These are phyloP conservation scores for Drosophila barbarae DNA, from an alignment of 2,888 invertebrate genomes.

Conservation along the genomic window DNA sequence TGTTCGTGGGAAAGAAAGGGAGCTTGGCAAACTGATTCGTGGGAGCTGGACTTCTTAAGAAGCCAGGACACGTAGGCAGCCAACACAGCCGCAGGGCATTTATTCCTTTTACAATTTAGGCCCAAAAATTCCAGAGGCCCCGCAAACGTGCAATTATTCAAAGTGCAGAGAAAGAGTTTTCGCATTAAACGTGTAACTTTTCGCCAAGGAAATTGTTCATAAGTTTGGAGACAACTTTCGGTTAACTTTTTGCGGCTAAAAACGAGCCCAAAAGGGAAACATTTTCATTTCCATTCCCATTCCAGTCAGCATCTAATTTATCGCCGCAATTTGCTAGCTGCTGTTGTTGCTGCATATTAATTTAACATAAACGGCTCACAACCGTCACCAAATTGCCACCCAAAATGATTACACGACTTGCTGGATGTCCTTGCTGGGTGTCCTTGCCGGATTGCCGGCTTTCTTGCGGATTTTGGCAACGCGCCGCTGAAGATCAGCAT, in stretches of 20 bases:
- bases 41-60: constrained; percentile 46
- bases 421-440: constrained; percentile 20
- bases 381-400: constrained; percentile 61
- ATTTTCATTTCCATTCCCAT: constrained; percentile 45
- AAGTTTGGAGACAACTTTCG: constrained; percentile 59
- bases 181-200: constrained; percentile 46
- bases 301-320: constrained; percentile 60
- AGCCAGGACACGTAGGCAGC: constrained; percentile 61
- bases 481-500: constrained; percentile 60
- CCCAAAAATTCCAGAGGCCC: constrained; percentile 22
- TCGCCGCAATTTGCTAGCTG: constrained; percentile 63
- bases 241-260: constrained; percentile 48
- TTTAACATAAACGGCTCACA: constrained; percentile 69
- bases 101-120: constrained; percentile 45
- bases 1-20: constrained; percentile 24
- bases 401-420: constrained; percentile 51
- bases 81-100: constrained; percentile 35
- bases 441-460: constrained; percentile 25
- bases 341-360: constrained; percentile 65
- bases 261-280: constrained; percentile 24
- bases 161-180: constrained; percentile 59
- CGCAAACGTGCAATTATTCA: constrained; percentile 69
- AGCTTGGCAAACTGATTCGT: constrained; percentile 37
- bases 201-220: constrained; percentile 53
- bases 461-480: constrained; percentile 29